These are phyloP conservation scores for Microcebus jonahi DNA, from an alignment of 2,113 vertebrate genomes.

Conservation along the genomic window DNA sequence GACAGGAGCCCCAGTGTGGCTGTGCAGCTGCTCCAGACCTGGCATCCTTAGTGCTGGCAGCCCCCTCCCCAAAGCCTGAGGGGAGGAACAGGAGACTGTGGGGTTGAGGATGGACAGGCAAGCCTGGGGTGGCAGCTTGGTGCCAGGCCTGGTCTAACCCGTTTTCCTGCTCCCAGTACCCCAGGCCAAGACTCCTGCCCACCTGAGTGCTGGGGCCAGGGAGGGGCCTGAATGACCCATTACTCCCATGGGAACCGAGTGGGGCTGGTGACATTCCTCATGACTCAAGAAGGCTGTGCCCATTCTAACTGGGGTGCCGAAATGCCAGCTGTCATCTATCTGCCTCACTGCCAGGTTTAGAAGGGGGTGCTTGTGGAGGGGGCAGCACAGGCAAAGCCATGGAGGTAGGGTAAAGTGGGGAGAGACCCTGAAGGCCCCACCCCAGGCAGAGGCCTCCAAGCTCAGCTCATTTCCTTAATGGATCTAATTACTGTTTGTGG, in stretches of 20 bases:
- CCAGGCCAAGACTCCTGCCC: conserved; percentile 75
- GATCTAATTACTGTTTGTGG: conserved; percentile 57
- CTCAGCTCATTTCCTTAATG: neutral
- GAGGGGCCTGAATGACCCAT: conserved; percentile 78
- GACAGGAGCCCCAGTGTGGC: conserved; percentile 17
- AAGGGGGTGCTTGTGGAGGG: neutral
- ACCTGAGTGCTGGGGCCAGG: conserved; percentile 75
- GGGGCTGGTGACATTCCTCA: conserved; percentile 72
- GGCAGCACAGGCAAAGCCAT: neutral
- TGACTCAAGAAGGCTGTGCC: conserved; percentile 71
- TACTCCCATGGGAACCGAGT: conserved; percentile 79
- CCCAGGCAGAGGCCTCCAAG: neutral
- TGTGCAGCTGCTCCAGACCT: neutral
- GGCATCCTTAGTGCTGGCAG: neutral
- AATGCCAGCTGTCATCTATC: neutral
- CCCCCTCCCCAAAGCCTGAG: conserved; percentile 42
- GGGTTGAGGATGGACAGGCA: conserved; percentile 20
- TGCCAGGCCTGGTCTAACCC: conserved; percentile 75
- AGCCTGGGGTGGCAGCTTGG: conserved; percentile 53
- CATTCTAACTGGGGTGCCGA: conserved; percentile 28
- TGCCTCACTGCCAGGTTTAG: neutral
- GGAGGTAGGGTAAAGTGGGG: neutral
- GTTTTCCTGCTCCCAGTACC: conserved; percentile 77
- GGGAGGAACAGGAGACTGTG: neutral
- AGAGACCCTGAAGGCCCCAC: neutral